phyloP scores from a whole-genome alignment of 2,888 invertebrate species.

The Glaucopsyche alexis region DNA sequence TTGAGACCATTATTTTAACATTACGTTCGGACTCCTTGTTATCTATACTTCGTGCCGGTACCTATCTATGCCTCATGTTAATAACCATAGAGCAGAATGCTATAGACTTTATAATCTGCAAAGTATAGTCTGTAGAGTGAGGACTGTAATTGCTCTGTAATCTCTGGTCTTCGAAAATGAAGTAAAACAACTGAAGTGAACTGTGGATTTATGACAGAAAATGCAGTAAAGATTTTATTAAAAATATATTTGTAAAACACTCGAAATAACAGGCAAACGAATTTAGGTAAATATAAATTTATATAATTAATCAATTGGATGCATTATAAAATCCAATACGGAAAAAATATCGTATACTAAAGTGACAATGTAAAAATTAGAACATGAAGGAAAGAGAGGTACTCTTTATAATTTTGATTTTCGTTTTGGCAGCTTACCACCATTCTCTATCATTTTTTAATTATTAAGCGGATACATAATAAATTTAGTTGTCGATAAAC shows the following conservation, averaged over 20 bases:
- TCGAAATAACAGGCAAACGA: constrained; percentile 13
- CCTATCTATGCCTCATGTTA: too few relatives aligned
- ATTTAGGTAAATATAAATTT: constrained; percentile 11
- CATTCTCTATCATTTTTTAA: constrained; percentile 23
- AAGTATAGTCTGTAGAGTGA: not conserved
- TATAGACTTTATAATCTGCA: not conserved
- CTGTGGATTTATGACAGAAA: constrained; percentile 31
- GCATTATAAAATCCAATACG: not conserved
- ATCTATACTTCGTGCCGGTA: too few relatives aligned
- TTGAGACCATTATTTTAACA: too few relatives aligned
- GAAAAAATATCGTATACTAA: not conserved
- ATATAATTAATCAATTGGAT: not conserved
- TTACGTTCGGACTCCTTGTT: too few relatives aligned
- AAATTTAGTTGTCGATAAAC: not conserved
- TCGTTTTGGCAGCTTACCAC: constrained; percentile 30
- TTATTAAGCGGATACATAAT: not conserved
- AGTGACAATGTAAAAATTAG: constrained; percentile 28
- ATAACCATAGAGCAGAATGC: too few relatives aligned
- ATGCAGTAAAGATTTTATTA: constrained; percentile 31
- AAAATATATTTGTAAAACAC: constrained; percentile 17
- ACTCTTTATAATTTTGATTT: constrained; percentile 26
- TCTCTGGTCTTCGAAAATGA: constrained; percentile 21
- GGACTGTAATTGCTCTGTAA: not conserved
- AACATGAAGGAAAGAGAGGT: constrained; percentile 24
- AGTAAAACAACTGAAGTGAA: constrained; percentile 29